Evolutionary conservation across 2,888 invertebrate species (phyloP).

Genomic region (Nomada fabriciana): DNA sequence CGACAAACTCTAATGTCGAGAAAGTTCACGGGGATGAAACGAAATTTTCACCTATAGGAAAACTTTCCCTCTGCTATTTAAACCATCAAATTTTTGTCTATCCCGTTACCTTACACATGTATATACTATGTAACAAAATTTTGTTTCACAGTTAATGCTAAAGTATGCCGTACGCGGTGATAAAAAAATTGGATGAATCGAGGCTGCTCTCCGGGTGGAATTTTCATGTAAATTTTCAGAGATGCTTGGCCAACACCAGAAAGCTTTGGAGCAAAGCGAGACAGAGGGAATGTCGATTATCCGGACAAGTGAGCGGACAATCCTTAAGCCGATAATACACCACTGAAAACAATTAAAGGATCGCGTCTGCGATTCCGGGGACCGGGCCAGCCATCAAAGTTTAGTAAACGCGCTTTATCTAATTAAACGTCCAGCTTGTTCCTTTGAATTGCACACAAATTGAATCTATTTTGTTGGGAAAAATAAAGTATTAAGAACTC

Average conservation of each 20-base stretch:
- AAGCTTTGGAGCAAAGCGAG: background rate
- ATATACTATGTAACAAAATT: too few species aligned
- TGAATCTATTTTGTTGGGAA: background rate
- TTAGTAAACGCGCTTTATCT: background rate
- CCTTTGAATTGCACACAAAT: background rate
- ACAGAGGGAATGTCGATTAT: conserved; percentile 19
- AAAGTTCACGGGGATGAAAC: background rate
- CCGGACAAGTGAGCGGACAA: conserved; percentile 29
- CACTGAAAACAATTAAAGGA: conserved; percentile 33
- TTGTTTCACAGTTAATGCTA: too few species aligned
- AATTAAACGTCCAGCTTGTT: conserved; percentile 1
- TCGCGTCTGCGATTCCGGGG: conserved; percentile 10
- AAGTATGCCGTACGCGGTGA: background rate
- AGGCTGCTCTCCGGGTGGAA: background rate
- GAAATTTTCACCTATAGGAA: too few species aligned
- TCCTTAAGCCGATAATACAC: conserved; percentile 34
- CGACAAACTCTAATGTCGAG: background rate
- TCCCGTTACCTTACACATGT: background rate
- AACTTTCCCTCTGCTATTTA: background rate
- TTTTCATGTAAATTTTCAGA: conserved; percentile 4
- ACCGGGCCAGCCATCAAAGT: background rate
- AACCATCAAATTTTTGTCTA: background rate
- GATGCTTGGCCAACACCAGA: background rate
- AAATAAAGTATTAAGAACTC: background rate
- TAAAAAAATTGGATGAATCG: background rate